These are phyloP conservation scores for Picathartes gymnocephalus DNA, from an alignment of 2,113 vertebrate species.

Conservation along the genomic window DNA sequence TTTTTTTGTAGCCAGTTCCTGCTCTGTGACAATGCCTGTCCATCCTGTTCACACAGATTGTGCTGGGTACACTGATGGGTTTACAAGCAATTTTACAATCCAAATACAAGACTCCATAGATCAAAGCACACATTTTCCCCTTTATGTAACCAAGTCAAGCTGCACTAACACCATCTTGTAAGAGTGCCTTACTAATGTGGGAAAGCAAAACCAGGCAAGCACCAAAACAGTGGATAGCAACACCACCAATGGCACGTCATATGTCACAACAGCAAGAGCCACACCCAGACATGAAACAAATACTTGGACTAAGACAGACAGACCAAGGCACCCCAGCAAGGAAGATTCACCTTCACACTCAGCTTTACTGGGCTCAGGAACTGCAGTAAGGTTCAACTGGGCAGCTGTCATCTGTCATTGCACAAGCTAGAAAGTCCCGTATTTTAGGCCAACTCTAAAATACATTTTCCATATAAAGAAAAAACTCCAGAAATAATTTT, in stretches of 20 bases:
- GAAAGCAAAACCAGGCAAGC: not conserved
- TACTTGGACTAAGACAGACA: not conserved
- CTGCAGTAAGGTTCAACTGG: not conserved
- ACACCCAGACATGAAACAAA: not conserved
- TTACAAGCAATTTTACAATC: not conserved
- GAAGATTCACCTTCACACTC: not conserved
- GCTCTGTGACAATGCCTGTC: not conserved
- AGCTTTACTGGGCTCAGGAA: not conserved
- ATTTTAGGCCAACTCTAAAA: not conserved
- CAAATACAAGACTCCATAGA: not conserved
- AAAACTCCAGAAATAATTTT: slow-evolving; percentile 29
- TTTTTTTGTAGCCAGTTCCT: not conserved
- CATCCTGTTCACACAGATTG: not conserved
- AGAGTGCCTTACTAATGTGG: not conserved
- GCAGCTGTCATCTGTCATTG: accelerated
- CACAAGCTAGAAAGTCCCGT: not conserved
- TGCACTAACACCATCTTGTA: not conserved
- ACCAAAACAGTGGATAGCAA: accelerated
- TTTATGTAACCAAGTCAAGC: not conserved
- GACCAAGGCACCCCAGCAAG: not conserved
- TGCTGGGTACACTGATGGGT: not conserved
- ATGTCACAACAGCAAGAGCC: not conserved
- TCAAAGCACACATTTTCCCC: not conserved
- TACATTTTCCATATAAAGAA: not conserved
- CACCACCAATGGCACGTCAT: not conserved